Conservation (phyloP, 2,113 vertebrate genomes). For the Myrmecophaga tridactyla region DNA sequence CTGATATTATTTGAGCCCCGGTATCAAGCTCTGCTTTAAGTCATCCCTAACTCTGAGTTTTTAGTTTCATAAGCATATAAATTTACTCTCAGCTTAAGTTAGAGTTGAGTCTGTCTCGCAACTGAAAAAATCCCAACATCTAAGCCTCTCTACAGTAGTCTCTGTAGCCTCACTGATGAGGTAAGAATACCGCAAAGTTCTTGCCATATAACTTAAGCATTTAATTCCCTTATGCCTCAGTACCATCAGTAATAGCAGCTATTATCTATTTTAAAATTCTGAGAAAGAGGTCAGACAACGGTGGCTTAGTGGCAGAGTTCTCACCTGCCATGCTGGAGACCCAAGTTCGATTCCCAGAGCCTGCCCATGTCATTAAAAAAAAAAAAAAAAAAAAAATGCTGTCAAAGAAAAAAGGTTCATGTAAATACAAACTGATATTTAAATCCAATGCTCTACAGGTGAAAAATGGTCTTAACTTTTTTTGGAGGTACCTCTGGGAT, state of each 20-base stretch:
- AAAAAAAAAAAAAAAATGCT: neutral
- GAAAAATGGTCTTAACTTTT: neutral
- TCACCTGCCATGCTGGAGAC: no score
- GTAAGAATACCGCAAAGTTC: constrained; percentile 20
- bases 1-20: neutral
- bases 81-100: constrained; percentile 12
- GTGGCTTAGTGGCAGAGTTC: no score
- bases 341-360: no score
- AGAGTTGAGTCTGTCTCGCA: constrained; percentile 3
- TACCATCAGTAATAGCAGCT: neutral
- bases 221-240: neutral
- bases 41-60: neutral
- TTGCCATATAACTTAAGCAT: neutral
- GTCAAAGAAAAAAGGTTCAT: neutral
- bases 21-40: neutral
- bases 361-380: neutral
- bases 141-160: constrained; percentile 9
- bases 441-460: neutral
- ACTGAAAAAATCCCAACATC: constrained; percentile 7
- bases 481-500: no score
- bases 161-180: neutral
- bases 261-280: constrained; percentile 17
- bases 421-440: neutral
- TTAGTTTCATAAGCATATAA: neutral
- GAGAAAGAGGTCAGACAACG: no score